These are phyloP conservation scores for Poeciliopsis presidionis DNA, from an alignment of 2,797 vertebrate species.

Conservation along the genomic window DNA sequence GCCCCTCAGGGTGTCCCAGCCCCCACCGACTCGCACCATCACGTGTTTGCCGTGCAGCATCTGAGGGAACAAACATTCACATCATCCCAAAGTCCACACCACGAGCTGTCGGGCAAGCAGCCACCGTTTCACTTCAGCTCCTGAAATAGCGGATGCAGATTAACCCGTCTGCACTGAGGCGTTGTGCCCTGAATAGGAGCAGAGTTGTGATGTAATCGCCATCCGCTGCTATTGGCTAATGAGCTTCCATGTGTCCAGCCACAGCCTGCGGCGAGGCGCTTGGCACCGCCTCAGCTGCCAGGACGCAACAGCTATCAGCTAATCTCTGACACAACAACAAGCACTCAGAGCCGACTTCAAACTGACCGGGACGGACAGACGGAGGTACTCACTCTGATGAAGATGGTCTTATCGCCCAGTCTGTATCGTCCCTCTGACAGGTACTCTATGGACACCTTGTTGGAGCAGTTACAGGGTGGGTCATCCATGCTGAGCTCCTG, in stretches of 20 bases:
- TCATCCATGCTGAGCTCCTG: constrained; percentile 92
- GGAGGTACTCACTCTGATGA: constrained; percentile 88
- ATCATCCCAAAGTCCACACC: neutral
- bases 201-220: constrained; percentile 57
- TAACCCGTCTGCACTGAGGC: constrained; percentile 13
- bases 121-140: neutral
- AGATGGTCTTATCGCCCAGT: constrained; percentile 96
- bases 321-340: neutral
- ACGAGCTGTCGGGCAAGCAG: neutral
- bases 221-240: constrained; percentile 37
- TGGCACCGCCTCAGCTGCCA: neutral
- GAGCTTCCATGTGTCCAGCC: constrained; percentile 40
- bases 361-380: neutral
- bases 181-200: neutral
- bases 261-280: neutral
- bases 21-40: constrained; percentile 98
- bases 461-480: constrained; percentile 93
- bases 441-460: constrained; percentile 96
- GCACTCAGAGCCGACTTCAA: neutral
- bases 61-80: constrained; percentile 65
- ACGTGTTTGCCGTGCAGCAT: constrained; percentile 99
- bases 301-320: neutral
- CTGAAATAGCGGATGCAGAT: constrained; percentile 25
- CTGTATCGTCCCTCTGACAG: constrained; percentile 96
- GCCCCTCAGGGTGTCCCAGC: constrained; percentile 97